phyloP scores from a whole-genome alignment of 37 sponge, comb jelly and placozoan species.

The Chondrilla cf. caribensis region DNA sequence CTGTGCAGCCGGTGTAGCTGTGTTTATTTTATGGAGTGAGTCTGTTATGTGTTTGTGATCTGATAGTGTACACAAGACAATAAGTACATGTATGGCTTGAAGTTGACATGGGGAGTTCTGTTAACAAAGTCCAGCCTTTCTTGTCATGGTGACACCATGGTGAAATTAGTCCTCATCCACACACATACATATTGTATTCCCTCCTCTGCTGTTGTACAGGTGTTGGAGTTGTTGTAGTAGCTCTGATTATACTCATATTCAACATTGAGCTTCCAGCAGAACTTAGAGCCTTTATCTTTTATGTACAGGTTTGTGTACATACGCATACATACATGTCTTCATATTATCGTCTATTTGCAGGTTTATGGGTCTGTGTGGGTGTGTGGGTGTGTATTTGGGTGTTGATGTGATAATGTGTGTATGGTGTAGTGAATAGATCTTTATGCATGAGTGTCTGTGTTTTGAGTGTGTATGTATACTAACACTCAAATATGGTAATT shows the following conservation, averaged over 20 bases:
- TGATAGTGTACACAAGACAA: no score
- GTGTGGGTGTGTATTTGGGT: no score
- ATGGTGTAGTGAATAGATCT: no score
- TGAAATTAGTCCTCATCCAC: constrained; percentile 16
- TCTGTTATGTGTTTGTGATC: no score
- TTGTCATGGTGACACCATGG: no score
- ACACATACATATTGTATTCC: not conserved
- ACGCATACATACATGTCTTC: not conserved
- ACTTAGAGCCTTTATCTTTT: constrained; percentile 57
- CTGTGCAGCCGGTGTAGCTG: constrained; percentile 31
- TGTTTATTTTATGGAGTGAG: constrained; percentile 60
- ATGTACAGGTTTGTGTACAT: constrained; percentile 31
- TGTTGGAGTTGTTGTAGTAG: constrained; percentile 5
- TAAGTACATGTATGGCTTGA: no score
- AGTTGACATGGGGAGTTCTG: no score
- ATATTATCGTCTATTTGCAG: constrained; percentile 72
- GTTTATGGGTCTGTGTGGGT: no score
- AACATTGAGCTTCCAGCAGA: constrained; percentile 53
- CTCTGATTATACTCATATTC: constrained; percentile 33
- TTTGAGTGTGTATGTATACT: no score
- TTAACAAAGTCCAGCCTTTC: no score
- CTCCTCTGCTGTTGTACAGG: not conserved
- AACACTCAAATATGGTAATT: not conserved
- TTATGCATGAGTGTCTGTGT: no score
- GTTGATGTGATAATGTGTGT: not conserved